Evolutionary conservation across 2,888 invertebrate genomes (phyloP).

Genomic region (Arge pagana): DNA sequence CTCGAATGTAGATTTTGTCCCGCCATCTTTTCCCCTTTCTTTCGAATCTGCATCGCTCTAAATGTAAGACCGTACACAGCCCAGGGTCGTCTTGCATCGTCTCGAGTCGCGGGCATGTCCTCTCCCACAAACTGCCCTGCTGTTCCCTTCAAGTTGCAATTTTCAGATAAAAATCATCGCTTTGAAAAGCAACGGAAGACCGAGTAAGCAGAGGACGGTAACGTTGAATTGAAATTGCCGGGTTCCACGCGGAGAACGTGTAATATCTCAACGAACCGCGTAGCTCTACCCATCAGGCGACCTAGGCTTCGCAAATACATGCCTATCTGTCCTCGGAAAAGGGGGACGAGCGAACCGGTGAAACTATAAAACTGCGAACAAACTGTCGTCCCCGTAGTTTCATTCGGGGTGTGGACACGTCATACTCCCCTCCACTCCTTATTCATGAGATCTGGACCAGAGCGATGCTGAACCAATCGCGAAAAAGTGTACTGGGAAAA

Average conservation of each 20-base stretch:
- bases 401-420: too few species aligned
- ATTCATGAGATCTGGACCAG: too few species aligned
- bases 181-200: slow-evolving; percentile 10
- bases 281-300: not conserved
- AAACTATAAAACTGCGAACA: slow-evolving; percentile 9
- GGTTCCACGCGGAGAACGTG: too few species aligned
- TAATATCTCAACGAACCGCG: not conserved
- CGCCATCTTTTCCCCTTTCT: too few species aligned
- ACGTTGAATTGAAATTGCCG: slow-evolving; percentile 18
- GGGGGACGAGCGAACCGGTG: too few species aligned
- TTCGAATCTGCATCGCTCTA: too few species aligned
- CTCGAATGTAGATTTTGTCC: too few species aligned
- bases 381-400: slow-evolving; percentile 17
- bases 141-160: slow-evolving; percentile 20
- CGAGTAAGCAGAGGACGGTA: not conserved
- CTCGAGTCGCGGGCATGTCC: not conserved
- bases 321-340: slow-evolving; percentile 15
- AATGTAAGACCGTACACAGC: too few species aligned
- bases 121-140: not conserved
- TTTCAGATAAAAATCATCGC: slow-evolving; percentile 18
- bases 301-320: slow-evolving; percentile 10
- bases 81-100: not conserved
- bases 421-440: too few species aligned
- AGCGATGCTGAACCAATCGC: too few species aligned
- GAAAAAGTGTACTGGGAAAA: too few species aligned